Conservation (phyloP, 2,797 vertebrate genomes). For the Syndactyla subalaris region DNA sequence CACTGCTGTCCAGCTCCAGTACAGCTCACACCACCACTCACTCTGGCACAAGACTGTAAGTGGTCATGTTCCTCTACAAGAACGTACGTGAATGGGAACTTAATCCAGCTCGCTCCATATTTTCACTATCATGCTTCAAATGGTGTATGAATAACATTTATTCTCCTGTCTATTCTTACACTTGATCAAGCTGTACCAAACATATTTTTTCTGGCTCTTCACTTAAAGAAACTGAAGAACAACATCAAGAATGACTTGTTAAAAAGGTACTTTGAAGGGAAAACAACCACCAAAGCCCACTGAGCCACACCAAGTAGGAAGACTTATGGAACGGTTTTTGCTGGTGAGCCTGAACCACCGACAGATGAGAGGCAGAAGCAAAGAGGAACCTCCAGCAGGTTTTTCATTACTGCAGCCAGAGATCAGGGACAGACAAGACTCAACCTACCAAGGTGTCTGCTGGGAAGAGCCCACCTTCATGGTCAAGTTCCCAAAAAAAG, state of each 20-base stretch:
- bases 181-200: not conserved
- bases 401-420: not conserved
- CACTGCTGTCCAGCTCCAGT: not conserved
- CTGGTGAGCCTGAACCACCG: not conserved
- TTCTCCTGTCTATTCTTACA: not conserved
- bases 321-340: not conserved
- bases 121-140: not conserved
- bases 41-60: not conserved
- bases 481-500: accelerated
- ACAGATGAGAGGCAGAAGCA: not conserved
- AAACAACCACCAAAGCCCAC: not conserved
- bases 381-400: not conserved
- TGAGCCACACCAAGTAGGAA: not conserved
- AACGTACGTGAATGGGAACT: not conserved
- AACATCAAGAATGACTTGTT: not conserved
- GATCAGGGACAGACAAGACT: not conserved
- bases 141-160: not conserved
- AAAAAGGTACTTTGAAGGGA: not conserved
- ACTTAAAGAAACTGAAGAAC: not conserved
- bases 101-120: not conserved
- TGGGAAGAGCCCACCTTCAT: not conserved
- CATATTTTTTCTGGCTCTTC: not conserved
- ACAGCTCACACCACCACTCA: not conserved
- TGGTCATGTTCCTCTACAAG: not conserved
- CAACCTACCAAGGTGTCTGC: accelerated